Evolutionary conservation across 2,888 invertebrate species (phyloP).

Genomic region (Catocala sponsa): DNA sequence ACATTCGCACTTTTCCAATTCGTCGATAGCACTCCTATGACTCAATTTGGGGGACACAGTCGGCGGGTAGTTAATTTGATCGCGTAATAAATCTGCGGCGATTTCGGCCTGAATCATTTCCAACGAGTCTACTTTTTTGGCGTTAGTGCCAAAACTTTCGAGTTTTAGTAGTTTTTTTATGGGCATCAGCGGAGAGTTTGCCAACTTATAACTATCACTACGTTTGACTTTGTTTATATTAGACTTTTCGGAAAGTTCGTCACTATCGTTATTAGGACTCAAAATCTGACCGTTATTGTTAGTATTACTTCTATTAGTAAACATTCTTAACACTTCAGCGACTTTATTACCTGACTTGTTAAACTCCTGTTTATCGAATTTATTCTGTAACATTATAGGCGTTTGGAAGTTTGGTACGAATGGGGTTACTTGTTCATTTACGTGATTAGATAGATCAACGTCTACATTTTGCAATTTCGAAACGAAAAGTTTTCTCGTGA

Average conservation of each 20-base stretch:
- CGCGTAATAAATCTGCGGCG: conserved; percentile 89
- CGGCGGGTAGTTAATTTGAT: conserved; percentile 91
- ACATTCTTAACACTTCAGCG: conserved; percentile 83
- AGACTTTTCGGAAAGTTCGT: conserved; percentile 62
- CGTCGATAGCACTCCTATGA: conserved; percentile 67
- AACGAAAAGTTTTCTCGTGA: conserved; percentile 59
- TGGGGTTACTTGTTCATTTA: conserved; percentile 73
- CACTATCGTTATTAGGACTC: conserved; percentile 47
- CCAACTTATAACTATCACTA: conserved; percentile 95
- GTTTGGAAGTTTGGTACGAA: conserved; percentile 84
- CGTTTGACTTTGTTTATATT: conserved; percentile 90
- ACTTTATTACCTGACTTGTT: conserved; percentile 74
- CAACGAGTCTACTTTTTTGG: conserved; percentile 84
- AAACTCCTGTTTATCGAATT: conserved; percentile 64
- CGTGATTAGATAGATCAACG: conserved; percentile 50
- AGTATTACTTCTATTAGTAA: conserved; percentile 72
- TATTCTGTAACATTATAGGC: conserved; percentile 78
- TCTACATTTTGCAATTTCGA: conserved; percentile 62
- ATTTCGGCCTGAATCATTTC: conserved; percentile 89
- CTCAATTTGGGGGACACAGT: conserved; percentile 89
- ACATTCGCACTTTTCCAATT: conserved; percentile 73
- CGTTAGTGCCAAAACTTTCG: conserved; percentile 78
- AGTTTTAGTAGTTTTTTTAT: conserved; percentile 89
- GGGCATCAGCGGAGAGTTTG: conserved; percentile 91
- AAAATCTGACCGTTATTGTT: conserved; percentile 56